Conservation (phyloP, 2,797 vertebrate species). For the Darevskia mixta region DNA sequence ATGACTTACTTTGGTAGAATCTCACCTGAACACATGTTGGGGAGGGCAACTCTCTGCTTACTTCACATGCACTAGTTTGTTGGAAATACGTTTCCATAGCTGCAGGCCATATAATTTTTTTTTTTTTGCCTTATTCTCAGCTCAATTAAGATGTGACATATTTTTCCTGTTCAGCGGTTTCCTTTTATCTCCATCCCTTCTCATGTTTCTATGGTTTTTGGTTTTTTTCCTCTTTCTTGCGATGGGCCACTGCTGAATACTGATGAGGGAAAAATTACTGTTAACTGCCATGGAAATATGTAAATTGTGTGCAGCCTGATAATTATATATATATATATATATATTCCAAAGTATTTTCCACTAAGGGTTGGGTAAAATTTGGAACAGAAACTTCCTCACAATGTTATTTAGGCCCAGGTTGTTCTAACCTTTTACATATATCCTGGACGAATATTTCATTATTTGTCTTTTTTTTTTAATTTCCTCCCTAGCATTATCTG, state of each 20-base stretch:
- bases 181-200: conserved; percentile 53
- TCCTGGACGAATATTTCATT: neutral
- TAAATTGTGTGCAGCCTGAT: neutral
- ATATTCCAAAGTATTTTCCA: conserved; percentile 20
- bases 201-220: conserved; percentile 22
- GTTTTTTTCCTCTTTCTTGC: neutral
- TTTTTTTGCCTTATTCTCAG: conserved; percentile 11
- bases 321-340: conserved; percentile 1
- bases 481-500: neutral
- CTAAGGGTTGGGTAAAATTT: neutral
- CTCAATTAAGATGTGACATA: conserved; percentile 50
- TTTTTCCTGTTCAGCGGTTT: conserved; percentile 41
- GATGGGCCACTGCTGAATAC: conserved; percentile 46
- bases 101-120: conserved; percentile 27
- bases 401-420: neutral
- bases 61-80: neutral
- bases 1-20: conserved; percentile 6
- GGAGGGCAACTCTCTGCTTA: conserved; percentile 2
- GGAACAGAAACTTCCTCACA: conserved; percentile 21
- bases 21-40: neutral
- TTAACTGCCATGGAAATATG: conserved; percentile 31
- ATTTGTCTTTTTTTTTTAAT: neutral
- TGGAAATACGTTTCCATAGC: conserved; percentile 26
- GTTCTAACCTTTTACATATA: neutral
- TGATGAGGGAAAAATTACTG: conserved; percentile 41